Evolutionary conservation across 2,113 vertebrate species (phyloP).

Genomic region (Protobothrops flavoviridis): DNA sequence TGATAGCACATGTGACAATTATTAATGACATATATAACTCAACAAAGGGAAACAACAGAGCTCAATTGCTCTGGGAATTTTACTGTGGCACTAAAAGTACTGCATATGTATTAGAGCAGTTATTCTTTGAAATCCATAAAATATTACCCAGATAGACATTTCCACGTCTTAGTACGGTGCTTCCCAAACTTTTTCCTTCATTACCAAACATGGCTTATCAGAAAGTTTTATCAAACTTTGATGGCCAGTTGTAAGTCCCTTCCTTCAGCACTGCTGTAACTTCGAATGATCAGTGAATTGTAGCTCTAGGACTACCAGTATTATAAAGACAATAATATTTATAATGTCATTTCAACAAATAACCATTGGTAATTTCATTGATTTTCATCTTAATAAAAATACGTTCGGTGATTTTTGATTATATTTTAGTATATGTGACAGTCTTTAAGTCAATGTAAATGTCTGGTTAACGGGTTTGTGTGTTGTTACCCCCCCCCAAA

Average conservation of each 20-base stretch:
- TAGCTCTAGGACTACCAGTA: not conserved
- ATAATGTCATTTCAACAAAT: not conserved
- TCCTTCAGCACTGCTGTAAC: not conserved
- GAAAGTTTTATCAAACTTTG: not conserved
- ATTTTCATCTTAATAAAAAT: not conserved
- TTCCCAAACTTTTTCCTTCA: not conserved
- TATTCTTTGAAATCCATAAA: not conserved
- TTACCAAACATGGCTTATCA: not conserved
- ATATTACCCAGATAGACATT: not conserved
- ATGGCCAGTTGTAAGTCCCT: not conserved
- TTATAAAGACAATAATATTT: not conserved
- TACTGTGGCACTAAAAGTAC: not conserved
- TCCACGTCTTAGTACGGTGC: not conserved
- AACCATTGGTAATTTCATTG: not conserved
- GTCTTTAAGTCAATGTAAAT: not conserved
- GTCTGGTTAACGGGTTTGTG: not conserved
- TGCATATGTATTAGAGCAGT: not conserved
- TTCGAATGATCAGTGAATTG: not conserved
- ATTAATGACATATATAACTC: not conserved
- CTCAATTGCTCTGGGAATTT: not conserved
- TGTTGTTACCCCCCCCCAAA: not conserved
- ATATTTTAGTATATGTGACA: not conserved
- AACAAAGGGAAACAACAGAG: not conserved
- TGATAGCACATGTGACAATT: not conserved
- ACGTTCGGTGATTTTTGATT: not conserved